Evolutionary conservation across 2,888 invertebrate genomes (phyloP), one percentile per base, ranked within the genome.

Genomic region (Pharmacophagus antenor): DNA sequence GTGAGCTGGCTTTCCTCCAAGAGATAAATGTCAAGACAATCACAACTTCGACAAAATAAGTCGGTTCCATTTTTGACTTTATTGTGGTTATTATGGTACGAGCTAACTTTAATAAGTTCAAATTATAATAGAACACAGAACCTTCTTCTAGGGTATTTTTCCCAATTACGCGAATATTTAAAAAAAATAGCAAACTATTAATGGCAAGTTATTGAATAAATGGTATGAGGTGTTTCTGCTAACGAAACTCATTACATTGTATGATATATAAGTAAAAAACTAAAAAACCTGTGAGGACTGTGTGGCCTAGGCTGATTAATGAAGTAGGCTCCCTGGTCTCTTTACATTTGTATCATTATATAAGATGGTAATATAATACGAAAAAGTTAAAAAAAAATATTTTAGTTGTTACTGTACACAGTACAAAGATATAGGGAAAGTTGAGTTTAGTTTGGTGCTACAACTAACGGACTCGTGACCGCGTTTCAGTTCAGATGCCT

Each of bases 1-100:
- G 68, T 65, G 67, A 61, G 67, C 73, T 84, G 84, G 84, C 82
- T 68, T 61, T 55, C 62, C 59, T 79, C 84, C 84, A 82, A 79
- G 61, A 71, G 77, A 79, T 80, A 82, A 80, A 81, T 76, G 75
- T 80, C 76, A 72, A 73, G 72, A 69, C 67, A 68, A 69, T 70
- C 70, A 66, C 65, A 61, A 58, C 48, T 25, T 25, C 37, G 53
- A 31, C 53, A 46, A 61, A 63, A 61, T 61, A 61, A 44, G 58
- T 41, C 25, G n/a, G 8, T 41, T 50, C 41, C 41, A 27, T 54
- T 42, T 25, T 41, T 42, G 3, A 25, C n/a, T 42, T 53, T n/a
- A 18, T 6, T 56, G 20, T 25, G 41, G 25, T 27, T 8, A 51
- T 20, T 20, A 31, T 15, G n/a, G n/a, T 51, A 18, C 50, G 23